These are phyloP conservation scores for Hippopotamus amphibius DNA, from an alignment of 2,113 vertebrate genomes.

Conservation along the genomic window DNA sequence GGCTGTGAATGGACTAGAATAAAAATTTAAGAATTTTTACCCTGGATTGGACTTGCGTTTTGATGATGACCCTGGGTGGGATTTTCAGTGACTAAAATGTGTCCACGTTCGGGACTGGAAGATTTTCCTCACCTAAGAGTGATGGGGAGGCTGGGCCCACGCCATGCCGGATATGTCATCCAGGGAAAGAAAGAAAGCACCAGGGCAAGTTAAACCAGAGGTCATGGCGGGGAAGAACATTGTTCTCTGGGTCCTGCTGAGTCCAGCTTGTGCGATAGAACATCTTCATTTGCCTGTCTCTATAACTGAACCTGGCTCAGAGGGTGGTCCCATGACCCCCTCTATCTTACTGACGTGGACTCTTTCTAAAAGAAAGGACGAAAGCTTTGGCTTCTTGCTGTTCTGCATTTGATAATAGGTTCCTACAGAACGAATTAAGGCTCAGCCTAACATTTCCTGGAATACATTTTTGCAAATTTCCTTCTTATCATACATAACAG, in stretches of 20 bases:
- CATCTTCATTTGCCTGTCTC: not conserved
- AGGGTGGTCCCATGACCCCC: not conserved
- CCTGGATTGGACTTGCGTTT: not conserved
- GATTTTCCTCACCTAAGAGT: not conserved
- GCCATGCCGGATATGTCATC: not conserved
- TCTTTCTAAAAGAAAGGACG: not conserved
- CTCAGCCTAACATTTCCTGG: not conserved
- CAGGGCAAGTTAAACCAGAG: not conserved
- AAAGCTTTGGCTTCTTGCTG: not conserved
- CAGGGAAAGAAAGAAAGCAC: not conserved
- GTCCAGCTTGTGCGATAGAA: not conserved
- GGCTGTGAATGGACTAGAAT: not conserved
- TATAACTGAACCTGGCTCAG: not conserved
- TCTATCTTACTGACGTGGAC: not conserved
- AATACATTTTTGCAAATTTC: not conserved
- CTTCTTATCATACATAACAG: not conserved
- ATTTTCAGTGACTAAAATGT: not conserved
- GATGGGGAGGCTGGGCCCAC: not conserved
- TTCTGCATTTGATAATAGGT: not conserved
- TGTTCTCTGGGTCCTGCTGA: not conserved
- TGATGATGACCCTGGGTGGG: not conserved
- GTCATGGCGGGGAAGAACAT: not conserved
- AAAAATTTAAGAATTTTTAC: not conserved
- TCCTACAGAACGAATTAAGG: not conserved
- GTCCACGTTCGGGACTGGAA: not conserved